Evolutionary conservation across 2,797 vertebrate genomes (phyloP), one percentile per base, ranked within the genome.

Genomic region (Dendrocincla fuliginosa): DNA sequence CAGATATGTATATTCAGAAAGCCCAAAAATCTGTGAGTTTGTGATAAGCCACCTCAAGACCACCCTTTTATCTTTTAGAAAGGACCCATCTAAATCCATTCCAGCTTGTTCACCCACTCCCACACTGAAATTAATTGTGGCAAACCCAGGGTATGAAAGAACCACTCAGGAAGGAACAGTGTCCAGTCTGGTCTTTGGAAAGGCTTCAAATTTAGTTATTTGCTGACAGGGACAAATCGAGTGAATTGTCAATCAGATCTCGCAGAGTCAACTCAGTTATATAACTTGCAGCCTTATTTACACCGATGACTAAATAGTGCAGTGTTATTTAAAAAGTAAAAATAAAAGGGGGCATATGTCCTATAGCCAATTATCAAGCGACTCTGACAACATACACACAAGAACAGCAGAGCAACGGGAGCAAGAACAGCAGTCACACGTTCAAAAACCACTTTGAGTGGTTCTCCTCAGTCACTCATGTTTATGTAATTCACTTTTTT

Each of bases 371-470:
- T 24, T 14, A 80, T 24, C 52, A 27, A 69, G 53, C 24, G 39
- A 83, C 27, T 74, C 56, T 16, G 16, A 28, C 5, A 9, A 18
- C 35, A 42, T 2, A 47, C 1, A 24, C 16, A 53, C 19, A 39
- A 83, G 7, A 41, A 59, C 28, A 70, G 33, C 25, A 67, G 0
- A 2, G 68, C 0, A 2, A 52, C 6, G 42, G 4, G 3, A 85
- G 5, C n/a, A 65, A 47, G 18, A 60, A 41, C 0, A 50, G 11
- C 24, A 50, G 23, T 11, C 53, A 35, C 16, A 10, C 7, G 16
- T 33, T 68, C 46, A 71, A 13, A 64, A 47, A 44, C 17, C 10
- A 44, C 22, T 53, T 23, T 16, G 9, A 70, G 37, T 28, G 8
- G 9, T 24, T 53, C 42, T 68, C 35, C 39, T 59, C 3, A 0